phyloP scores from a whole-genome alignment of 2,113 vertebrate species.

The Aphelocoma coerulescens region DNA sequence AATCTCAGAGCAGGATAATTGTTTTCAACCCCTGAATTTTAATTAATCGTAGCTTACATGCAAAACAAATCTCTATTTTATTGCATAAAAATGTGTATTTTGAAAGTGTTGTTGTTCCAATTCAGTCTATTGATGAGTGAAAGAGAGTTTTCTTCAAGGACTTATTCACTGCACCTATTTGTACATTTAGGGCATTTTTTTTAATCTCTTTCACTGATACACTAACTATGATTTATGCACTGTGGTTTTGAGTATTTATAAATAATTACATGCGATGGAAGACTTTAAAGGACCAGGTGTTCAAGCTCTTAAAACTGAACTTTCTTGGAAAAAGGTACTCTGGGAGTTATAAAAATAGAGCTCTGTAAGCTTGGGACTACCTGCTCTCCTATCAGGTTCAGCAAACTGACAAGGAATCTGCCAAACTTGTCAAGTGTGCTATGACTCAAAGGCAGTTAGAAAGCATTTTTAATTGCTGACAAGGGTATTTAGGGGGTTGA shows the following conservation, averaged over 20 bases:
- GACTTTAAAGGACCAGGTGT: slow-evolving; percentile 20
- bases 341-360: not conserved
- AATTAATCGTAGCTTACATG: not conserved
- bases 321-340: slow-evolving; percentile 1
- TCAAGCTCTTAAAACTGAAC: slow-evolving; percentile 20
- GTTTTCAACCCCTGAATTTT: not conserved
- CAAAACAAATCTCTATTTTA: not conserved
- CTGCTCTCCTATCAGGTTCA: not conserved
- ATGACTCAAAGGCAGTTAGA: not conserved
- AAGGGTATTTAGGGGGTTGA: not conserved
- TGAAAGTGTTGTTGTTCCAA: not conserved
- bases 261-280: not conserved
- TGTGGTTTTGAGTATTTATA: slow-evolving; percentile 19
- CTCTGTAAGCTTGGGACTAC: not conserved
- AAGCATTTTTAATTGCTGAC: not conserved
- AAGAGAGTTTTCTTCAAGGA: not conserved
- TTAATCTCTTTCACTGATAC: not conserved
- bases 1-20: not conserved
- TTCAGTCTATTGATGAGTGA: not conserved
- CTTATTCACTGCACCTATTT: not conserved
- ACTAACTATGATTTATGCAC: not conserved
- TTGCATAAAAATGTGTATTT: not conserved
- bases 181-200: not conserved
- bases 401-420: not conserved
- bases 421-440: not conserved